A percentile compares a stretch with the other conserved stretches of the same genome.
These are phyloP conservation scores for Rhyacichthys aspro DNA, from an alignment of 2,797 vertebrate genomes.

Conservation along the genomic window DNA sequence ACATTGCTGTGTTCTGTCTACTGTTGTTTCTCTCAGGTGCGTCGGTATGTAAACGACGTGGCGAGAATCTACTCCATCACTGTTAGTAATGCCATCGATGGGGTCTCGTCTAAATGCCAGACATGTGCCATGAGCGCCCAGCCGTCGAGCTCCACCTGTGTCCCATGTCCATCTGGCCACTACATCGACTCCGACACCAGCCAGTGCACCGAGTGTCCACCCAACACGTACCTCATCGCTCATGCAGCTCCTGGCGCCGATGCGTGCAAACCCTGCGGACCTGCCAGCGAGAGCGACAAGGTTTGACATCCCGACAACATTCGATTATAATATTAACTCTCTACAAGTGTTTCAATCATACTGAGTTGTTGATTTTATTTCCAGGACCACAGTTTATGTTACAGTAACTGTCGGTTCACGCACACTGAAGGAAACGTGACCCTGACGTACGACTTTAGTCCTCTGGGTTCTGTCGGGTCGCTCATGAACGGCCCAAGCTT, in stretches of 20 bases:
- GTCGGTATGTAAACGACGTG: conserved; percentile 86
- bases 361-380: conserved; percentile 8
- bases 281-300: conserved; percentile 89
- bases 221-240: conserved; percentile 87
- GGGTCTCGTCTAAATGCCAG: conserved; percentile 87
- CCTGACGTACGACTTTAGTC: conserved; percentile 88
- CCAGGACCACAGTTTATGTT: conserved; percentile 93
- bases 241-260: conserved; percentile 85
- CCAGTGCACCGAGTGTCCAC: conserved; percentile 90
- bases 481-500: conserved; percentile 96
- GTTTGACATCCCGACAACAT: conserved; percentile 49
- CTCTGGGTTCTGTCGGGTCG: conserved; percentile 83
- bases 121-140: conserved; percentile 89
- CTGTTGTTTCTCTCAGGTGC: conserved; percentile 75
- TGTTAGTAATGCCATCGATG: conserved; percentile 88
- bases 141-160: conserved; percentile 86
- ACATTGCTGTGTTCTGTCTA: neutral
- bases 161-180: conserved; percentile 92
- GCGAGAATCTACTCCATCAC: conserved; percentile 92
- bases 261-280: conserved; percentile 91
- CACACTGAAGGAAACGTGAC: conserved; percentile 84
- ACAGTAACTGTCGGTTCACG: conserved; percentile 89
- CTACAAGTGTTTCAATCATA: neutral
- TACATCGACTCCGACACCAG: conserved; percentile 89
- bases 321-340: too few species aligned